Conservation (phyloP, 1,140 invertebrate species). For the Drosophila asahinai region DNA sequence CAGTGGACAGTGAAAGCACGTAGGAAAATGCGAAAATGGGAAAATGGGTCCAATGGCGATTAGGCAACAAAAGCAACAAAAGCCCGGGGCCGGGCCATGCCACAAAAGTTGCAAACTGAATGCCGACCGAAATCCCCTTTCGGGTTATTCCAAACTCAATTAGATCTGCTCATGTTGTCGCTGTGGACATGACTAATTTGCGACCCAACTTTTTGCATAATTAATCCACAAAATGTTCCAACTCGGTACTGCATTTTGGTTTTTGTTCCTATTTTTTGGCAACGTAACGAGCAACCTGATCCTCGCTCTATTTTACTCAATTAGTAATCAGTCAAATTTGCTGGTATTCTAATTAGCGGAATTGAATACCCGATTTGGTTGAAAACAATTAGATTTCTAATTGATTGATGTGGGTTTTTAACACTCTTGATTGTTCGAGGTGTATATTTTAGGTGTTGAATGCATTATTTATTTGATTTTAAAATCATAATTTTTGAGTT, state of each 20-base stretch:
- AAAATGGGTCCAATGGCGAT: slow-evolving; percentile 5
- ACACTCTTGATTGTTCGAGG: neutral
- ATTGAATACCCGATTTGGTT: neutral
- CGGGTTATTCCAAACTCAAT: slow-evolving; percentile 44
- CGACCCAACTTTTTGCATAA: slow-evolving; percentile 24
- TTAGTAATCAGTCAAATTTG: slow-evolving; percentile 41
- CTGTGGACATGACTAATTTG: slow-evolving; percentile 27
- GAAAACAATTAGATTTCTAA: neutral
- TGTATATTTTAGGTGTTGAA: neutral
- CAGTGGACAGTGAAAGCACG: neutral
- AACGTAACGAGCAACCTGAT: neutral
- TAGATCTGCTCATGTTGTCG: slow-evolving; percentile 23
- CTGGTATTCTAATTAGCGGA: slow-evolving; percentile 28
- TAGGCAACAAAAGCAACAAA: slow-evolving; percentile 26
- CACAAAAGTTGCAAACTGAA: slow-evolving; percentile 34
- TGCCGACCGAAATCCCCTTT: slow-evolving; percentile 24
- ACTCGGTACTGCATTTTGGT: slow-evolving; percentile 3
- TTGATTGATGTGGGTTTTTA: neutral
- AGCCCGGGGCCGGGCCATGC: neutral
- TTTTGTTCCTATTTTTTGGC: neutral
- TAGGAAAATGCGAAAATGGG: neutral
- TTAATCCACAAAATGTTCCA: slow-evolving; percentile 46
- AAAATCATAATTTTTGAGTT: neutral
- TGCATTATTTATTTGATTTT: neutral
- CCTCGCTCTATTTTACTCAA: neutral